Conservation (phyloP, 2,888 invertebrate genomes). For the Agrochola macilenta region DNA sequence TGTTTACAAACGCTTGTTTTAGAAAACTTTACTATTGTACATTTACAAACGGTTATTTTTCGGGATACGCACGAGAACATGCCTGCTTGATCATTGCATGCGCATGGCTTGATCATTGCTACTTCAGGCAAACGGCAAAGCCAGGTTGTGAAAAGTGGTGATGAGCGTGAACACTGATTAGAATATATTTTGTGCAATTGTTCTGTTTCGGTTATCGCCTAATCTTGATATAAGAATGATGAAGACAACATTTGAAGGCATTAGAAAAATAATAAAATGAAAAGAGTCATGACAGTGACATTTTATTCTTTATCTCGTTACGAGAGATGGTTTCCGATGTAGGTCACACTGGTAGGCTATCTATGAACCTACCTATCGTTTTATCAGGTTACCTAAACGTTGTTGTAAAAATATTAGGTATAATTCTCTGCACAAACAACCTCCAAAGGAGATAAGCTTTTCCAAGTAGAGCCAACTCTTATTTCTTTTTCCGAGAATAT, state of each 20-base stretch:
- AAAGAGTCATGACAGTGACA: slow-evolving; percentile 38
- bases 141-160: slow-evolving; percentile 13
- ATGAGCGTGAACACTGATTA: slow-evolving; percentile 14
- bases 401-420: slow-evolving; percentile 21
- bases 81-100: no score
- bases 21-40: background rate
- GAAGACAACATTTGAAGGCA: slow-evolving; percentile 12
- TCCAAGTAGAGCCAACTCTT: background rate
- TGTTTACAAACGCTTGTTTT: background rate
- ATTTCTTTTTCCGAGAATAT: background rate
- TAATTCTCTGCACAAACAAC: background rate
- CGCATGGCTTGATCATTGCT: background rate
- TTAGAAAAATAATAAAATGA: slow-evolving; percentile 14
- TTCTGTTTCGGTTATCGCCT: background rate
- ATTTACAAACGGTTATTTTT: background rate
- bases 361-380: background rate
- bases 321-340: slow-evolving; percentile 24
- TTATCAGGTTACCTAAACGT: slow-evolving; percentile 4
- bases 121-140: background rate
- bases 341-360: slow-evolving; percentile 6
- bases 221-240: slow-evolving; percentile 29
- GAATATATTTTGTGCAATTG: slow-evolving; percentile 15
- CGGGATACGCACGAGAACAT: background rate
- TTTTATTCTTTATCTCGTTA: slow-evolving; percentile 40
- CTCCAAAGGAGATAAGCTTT: background rate